Evolutionary conservation across 2,888 invertebrate species (phyloP), one percentile per base, ranked within the genome.

Genomic region (Ethmia dodecea): DNA sequence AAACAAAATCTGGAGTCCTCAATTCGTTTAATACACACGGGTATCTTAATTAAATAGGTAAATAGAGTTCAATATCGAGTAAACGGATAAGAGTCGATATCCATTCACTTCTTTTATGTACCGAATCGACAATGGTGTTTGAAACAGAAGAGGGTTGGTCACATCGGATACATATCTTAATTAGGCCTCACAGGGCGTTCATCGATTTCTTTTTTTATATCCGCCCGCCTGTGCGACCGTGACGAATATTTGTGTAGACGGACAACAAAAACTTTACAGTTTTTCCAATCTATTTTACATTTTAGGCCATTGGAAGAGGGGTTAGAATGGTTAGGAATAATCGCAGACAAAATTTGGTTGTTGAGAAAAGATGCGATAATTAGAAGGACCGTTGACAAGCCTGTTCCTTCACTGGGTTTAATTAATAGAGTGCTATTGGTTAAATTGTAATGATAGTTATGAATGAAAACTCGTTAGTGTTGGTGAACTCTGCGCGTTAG

Each of bases 91-190:
- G 22, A 8, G n/a, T 9, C 22, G 22, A n/a, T 22, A 34, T 42
- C 36, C 43, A 40, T 43, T 41, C 37, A 39, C 36, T 38, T 34
- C 35, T 42, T 41, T 42, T 41, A 42, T 49, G 47, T 48, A 40
- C 28, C 33, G 22, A 45, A 60, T 51, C 64, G 69, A 77, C 78
- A 80, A 80, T 78, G 71, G 70, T 66, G 64, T 52, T 62, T 66
- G 64, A 61, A 69, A 65, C 68, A 70, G 68, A 67, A 67, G 70
- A 76, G 81, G 79, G 81, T 57, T 60, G 69, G 67, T 55, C 64
- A 56, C 69, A 66, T 75, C 72, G 71, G 62, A 80, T 81, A 79
- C 83, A 84, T 81, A 86, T 86, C 86, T 84, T 86, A 86, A 86
- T 86, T 84, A 83, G 83, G 68, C 86, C 86, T 53, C 86, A 86